phyloP scores from a whole-genome alignment of 1,140 invertebrate species.

The Adoxophyes honmai region DNA sequence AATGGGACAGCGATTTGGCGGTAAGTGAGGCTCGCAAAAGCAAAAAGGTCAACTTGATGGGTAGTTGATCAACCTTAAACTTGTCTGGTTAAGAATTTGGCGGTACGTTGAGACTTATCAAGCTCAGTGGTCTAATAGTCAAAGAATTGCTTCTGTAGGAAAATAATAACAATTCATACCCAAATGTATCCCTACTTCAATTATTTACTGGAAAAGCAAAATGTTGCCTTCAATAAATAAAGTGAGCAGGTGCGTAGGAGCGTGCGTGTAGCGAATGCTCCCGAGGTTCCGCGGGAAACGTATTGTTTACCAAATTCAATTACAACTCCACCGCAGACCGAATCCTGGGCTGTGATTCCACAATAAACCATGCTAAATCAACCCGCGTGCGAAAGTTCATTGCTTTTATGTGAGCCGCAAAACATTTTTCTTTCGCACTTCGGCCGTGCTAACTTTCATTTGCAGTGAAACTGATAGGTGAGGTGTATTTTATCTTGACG shows the following conservation, averaged over 20 bases:
- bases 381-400: slow-evolving; percentile 67
- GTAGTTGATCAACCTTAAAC: no score
- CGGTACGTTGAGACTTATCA: no score
- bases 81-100: no score
- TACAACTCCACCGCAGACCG: slow-evolving; percentile 52
- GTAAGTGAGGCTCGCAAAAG: no score
- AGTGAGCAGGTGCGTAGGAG: slow-evolving; percentile 43
- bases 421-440: slow-evolving; percentile 37
- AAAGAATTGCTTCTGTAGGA: no score
- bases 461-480: not conserved
- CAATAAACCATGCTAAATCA: slow-evolving; percentile 61
- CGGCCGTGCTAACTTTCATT: slow-evolving; percentile 1
- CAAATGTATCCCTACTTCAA: no score
- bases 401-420: slow-evolving; percentile 49
- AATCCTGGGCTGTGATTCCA: slow-evolving; percentile 50
- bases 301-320: slow-evolving; percentile 73
- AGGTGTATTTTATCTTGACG: no score
- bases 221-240: slow-evolving; percentile 23
- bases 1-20: no score
- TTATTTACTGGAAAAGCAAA: not conserved
- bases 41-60: no score
- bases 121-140: no score
- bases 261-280: slow-evolving; percentile 39
- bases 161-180: no score
- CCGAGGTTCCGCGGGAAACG: slow-evolving; percentile 42